Percentiles rank a stretch among this genome's conserved stretches.
Evolutionary conservation across 2,113 vertebrate species (phyloP).

Genomic region (Colaptes auratus): DNA sequence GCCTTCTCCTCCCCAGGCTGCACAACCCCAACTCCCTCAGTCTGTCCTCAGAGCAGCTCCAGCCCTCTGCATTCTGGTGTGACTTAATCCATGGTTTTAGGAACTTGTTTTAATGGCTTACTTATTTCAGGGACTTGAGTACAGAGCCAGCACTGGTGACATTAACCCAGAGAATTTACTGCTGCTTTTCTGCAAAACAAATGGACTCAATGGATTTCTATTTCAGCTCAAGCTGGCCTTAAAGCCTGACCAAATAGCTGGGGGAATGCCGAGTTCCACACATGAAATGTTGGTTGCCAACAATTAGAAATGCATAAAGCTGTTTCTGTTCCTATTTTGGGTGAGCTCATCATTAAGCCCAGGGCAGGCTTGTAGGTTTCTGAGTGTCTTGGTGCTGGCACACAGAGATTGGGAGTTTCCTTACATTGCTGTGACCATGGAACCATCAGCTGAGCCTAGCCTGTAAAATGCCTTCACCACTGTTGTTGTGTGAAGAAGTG

Average conservation of each 20-base stretch:
- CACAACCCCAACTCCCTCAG: no score
- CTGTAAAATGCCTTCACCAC: not conserved
- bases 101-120: not conserved
- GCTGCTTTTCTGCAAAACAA: not conserved
- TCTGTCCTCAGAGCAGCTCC: no score
- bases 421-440: not conserved
- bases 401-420: not conserved
- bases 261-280: conserved; percentile 18
- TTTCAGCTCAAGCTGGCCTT: conserved; percentile 11
- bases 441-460: not conserved
- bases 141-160: not conserved
- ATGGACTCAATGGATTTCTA: conserved; percentile 16
- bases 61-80: not conserved
- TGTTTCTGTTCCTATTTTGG: conserved; percentile 41
- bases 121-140: not conserved
- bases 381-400: not conserved
- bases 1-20: no score
- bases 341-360: not conserved
- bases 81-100: not conserved
- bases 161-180: not conserved
- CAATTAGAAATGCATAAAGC: conserved; percentile 30
- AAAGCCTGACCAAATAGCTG: conserved; percentile 51
- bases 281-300: not conserved
- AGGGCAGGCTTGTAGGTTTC: not conserved
- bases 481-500: not conserved